Evolutionary conservation across 2,888 invertebrate genomes (phyloP), one percentile per base, ranked within the genome.

Genomic region (Stratiomys singularior): DNA sequence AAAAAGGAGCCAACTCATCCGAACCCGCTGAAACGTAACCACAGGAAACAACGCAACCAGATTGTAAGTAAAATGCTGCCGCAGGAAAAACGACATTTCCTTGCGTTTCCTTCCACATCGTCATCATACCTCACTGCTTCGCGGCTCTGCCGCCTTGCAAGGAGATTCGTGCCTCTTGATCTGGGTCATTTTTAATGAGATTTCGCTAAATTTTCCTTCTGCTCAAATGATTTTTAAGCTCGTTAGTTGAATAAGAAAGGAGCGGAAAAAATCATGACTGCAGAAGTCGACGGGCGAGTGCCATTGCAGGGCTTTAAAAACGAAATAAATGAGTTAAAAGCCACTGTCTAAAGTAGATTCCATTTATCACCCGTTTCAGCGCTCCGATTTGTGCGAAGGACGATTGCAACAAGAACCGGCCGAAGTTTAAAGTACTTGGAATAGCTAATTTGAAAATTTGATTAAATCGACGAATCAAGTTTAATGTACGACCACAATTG

Each of bases 181-280:
- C 78, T 79, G 78, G 80, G 80, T 81, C 80, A 80, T 74, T 79
- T 79, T 81, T 81, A 81, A 81, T 81, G 80, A 81, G 80, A 81
- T 81, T 81, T 81, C 76, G 77, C 77, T 76, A 79, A 80, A 80
- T 80, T 69, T 74, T 78, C 77, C 78, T 80, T 81, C 80, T 76
- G 77, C 78, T 78, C 77, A 78, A 80, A 80, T 79, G 78, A 80
- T 81, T 79, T 80, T 79, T 7, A 58, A 74, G 60, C 58, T 74
- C 74, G 58, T 74, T 74, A 58, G 58, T 18, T 13, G 52, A 25
- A 66, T 27, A 37, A n/a, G 47, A 69, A 3, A 47, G 25, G 46
- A 1, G 46, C 9, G 37, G 9, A 37, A 37, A 37, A 37, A 37
- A 37, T 9, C n/a, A 23, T 30, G 2, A 30, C 7, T 5, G 30